Evolutionary conservation across 2,888 invertebrate species (phyloP).

Genomic region (Netelia melanura): DNA sequence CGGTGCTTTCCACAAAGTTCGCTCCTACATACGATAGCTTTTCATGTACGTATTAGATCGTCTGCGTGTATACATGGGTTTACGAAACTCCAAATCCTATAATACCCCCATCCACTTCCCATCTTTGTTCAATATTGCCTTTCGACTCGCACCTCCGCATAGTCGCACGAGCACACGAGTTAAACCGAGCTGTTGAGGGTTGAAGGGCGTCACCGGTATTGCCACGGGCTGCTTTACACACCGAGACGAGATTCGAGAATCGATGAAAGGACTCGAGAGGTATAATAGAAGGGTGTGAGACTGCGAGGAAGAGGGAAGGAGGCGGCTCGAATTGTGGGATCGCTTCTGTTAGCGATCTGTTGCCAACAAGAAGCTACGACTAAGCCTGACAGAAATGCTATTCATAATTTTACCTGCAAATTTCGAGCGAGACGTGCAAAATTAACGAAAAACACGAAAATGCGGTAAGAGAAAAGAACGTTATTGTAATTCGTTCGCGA

Average conservation of each 20-base stretch:
- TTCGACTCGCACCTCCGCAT: not conserved
- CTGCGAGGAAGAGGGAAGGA: not conserved
- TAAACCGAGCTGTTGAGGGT: not conserved
- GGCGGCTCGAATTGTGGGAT: not conserved
- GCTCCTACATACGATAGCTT: slow-evolving; percentile 18
- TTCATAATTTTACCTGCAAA: too few relatives aligned
- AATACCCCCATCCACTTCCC: not conserved
- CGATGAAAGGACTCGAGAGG: not conserved
- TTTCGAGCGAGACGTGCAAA: too few relatives aligned
- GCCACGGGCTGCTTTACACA: not conserved
- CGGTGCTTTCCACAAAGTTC: not conserved
- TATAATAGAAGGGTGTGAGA: not conserved
- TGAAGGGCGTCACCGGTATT: not conserved
- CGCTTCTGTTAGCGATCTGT: not conserved
- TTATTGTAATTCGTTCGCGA: too few relatives aligned
- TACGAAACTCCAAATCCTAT: not conserved
- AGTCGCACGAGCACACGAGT: not conserved
- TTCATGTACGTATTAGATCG: slow-evolving; percentile 17
- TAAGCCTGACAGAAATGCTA: not conserved
- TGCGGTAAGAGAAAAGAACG: too few relatives aligned
- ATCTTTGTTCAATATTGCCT: slow-evolving; percentile 11
- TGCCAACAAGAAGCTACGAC: not conserved
- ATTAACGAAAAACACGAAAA: too few relatives aligned
- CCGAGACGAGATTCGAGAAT: not conserved
- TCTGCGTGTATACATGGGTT: not conserved